A percentile compares a stretch with the other conserved stretches of the same genome.
These are phyloP conservation scores for Propsilocerus akamusi DNA, from an alignment of 1,140 invertebrate genomes.

Conservation along the genomic window DNA sequence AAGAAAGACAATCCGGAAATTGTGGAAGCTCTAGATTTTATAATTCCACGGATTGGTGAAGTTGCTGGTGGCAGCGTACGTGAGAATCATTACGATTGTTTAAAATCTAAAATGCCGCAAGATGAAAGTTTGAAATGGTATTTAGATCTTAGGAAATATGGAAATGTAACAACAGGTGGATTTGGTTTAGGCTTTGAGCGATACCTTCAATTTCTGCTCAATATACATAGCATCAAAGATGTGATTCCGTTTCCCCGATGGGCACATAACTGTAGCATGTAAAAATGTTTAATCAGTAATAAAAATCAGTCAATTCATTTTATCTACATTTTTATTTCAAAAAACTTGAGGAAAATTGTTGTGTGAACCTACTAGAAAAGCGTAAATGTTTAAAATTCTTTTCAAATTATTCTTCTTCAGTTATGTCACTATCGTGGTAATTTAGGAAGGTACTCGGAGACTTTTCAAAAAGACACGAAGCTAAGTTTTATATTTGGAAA, in stretches of 20 bases:
- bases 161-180: slow-evolving; percentile 73
- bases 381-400: no score
- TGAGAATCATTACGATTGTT: slow-evolving; percentile 52
- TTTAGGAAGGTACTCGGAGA: no score
- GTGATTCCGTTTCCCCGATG: slow-evolving; percentile 87
- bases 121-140: slow-evolving; percentile 63
- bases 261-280: slow-evolving; percentile 73
- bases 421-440: no score
- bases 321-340: no score
- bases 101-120: slow-evolving; percentile 40
- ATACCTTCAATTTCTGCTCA: slow-evolving; percentile 63
- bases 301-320: slow-evolving; percentile 6
- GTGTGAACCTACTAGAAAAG: no score
- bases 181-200: slow-evolving; percentile 94
- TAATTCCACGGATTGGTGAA: slow-evolving; percentile 79
- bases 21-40: slow-evolving; percentile 65
- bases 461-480: no score
- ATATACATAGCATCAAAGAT: slow-evolving; percentile 78
- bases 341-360: no score
- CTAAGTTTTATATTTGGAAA: no score
- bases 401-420: no score
- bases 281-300: slow-evolving; percentile 19
- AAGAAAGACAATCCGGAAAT: slow-evolving; percentile 30
- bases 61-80: slow-evolving; percentile 84
- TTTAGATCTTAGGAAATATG: slow-evolving; percentile 74